Evolutionary conservation across 2,797 vertebrate genomes (phyloP).

Genomic region (Benthosema pterotum): DNA sequence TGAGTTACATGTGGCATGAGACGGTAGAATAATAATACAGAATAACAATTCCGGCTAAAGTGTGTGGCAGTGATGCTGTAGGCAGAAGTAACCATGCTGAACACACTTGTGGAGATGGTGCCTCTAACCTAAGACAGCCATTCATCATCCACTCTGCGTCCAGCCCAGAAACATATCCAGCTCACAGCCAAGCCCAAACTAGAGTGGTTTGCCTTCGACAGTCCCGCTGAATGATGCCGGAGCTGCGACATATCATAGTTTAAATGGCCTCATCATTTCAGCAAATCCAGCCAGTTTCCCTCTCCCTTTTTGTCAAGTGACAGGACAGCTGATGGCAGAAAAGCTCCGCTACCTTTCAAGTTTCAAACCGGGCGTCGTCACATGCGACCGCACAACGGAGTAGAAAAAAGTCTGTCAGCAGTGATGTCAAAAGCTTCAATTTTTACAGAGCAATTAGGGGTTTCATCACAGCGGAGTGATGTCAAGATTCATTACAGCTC

Average conservation of each 20-base stretch:
- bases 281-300: conserved; percentile 79
- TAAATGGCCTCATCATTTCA: conserved; percentile 86
- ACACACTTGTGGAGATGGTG: conserved; percentile 63
- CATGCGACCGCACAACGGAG: conserved; percentile 75
- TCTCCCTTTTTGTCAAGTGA: conserved; percentile 76
- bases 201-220: conserved; percentile 65
- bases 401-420: conserved; percentile 81
- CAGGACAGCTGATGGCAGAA: conserved; percentile 82
- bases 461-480: conserved; percentile 84
- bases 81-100: conserved; percentile 27
- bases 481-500: conserved; percentile 85
- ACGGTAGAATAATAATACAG: conserved; percentile 13
- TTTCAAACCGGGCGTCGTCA: conserved; percentile 78
- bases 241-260: conserved; percentile 75
- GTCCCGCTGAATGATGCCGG: conserved; percentile 77
- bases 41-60: conserved; percentile 8
- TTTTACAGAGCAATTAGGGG: conserved; percentile 87
- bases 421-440: conserved; percentile 84
- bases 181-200: conserved; percentile 61
- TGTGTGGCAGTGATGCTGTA: background rate
- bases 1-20: background rate
- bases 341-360: conserved; percentile 85
- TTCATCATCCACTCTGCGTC: conserved; percentile 42
- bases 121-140: conserved; percentile 60
- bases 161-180: conserved; percentile 57